These are phyloP conservation scores for Monodelphis domestica DNA, from an alignment of 2,797 vertebrate genomes.

Conservation along the genomic window DNA sequence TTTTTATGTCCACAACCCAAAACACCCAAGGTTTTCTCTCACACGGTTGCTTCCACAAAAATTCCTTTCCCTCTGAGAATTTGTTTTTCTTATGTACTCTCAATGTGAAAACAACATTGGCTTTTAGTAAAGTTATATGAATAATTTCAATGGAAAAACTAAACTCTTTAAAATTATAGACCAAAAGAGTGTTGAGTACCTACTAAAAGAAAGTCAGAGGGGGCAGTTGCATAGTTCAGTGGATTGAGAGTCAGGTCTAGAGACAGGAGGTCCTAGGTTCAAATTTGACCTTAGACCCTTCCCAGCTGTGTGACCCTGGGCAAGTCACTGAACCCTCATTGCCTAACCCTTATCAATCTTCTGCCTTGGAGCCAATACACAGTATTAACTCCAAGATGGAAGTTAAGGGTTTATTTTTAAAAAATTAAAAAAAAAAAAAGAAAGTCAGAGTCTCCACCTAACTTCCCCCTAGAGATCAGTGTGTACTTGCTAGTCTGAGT, in stretches of 20 bases:
- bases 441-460: neutral
- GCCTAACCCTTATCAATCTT: too few relatives aligned
- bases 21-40: neutral
- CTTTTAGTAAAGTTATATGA: neutral
- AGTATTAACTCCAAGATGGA: too few relatives aligned
- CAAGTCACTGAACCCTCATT: too few relatives aligned
- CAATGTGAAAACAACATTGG: neutral
- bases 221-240: too few relatives aligned
- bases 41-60: neutral
- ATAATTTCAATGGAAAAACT: neutral
- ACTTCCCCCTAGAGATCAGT: neutral
- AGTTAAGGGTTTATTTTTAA: too few relatives aligned
- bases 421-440: too few relatives aligned
- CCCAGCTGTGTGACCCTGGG: too few relatives aligned
- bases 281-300: too few relatives aligned
- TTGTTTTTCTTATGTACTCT: neutral
- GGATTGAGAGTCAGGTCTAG: too few relatives aligned
- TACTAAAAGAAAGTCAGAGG: neutral
- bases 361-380: too few relatives aligned
- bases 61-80: neutral
- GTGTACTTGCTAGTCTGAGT: neutral
- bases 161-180: neutral
- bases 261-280: too few relatives aligned
- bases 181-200: neutral
- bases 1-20: neutral